phyloP scores from a whole-genome alignment of 2,888 invertebrate genomes.

The Cataglyphis albicans region DNA sequence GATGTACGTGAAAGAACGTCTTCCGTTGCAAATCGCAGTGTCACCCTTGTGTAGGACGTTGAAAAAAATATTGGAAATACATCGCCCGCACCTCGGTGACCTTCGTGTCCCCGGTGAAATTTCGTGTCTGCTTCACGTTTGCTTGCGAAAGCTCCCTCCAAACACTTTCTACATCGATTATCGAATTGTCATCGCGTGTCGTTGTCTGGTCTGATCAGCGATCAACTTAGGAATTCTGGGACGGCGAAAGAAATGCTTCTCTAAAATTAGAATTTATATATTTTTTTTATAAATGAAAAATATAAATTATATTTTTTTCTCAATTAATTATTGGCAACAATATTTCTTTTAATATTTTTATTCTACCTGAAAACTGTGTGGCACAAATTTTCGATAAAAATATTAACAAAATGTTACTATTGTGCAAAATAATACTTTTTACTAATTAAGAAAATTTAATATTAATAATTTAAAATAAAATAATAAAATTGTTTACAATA shows the following conservation, averaged over 20 bases:
- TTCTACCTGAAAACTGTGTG: neutral
- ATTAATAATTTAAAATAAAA: neutral
- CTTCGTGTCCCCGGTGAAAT: slow-evolving; percentile 39
- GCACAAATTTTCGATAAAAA: neutral
- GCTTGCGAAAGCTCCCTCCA: slow-evolving; percentile 47
- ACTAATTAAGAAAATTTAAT: neutral
- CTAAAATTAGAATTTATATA: neutral
- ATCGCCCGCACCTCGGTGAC: neutral
- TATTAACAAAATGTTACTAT: neutral
- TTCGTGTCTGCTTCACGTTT: slow-evolving; percentile 44
- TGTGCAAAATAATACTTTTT: neutral
- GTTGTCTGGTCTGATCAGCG: neutral
- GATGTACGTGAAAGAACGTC: slow-evolving; percentile 28
- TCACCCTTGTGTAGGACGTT: neutral
- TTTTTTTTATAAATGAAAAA: neutral
- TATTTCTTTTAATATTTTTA: neutral
- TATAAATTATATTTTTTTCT: neutral
- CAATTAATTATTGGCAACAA: neutral
- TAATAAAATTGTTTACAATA: no score
- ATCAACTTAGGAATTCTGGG: neutral
- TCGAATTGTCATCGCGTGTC: slow-evolving; percentile 36
- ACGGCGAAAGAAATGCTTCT: neutral
- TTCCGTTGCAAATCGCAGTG: neutral
- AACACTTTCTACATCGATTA: slow-evolving; percentile 46
- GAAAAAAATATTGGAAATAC: slow-evolving; percentile 49